Evolutionary conservation across 2,888 invertebrate genomes (phyloP), one percentile per base, ranked within the genome.

Genomic region (Antitype chi): DNA sequence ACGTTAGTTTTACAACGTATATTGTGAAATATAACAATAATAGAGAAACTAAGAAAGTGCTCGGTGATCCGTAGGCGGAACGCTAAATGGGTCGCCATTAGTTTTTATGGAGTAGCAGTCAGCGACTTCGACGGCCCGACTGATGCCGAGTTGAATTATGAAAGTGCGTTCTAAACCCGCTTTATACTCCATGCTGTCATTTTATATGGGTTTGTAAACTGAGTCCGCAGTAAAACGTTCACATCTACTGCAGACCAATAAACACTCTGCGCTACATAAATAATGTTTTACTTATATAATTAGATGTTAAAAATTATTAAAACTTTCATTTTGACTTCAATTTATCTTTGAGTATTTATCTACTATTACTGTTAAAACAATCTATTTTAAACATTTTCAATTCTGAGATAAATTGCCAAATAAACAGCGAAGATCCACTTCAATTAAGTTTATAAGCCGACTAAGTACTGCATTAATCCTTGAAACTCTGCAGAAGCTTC

Each of bases 61-160:
- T 81, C 75, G 11, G 81, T 88, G 88, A 88, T 87, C 82, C 76
- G 77, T 77, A 73, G 86, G 81, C 63, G 84, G 76, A 82, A 75
- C 87, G 84, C 85, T 90, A 91, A 93, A 93, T 91, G 89, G 89
- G 89, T 85, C 82, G 84, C 91, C 90, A 92, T 94, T 93, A 91
- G 89, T 93, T 94, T 94, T 94, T 92, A 94, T 94, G 89, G 90
- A 91, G 91, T 89, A 85, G 83, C 86, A 86, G 77, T 91, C 91
- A 90, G 91, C 85, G 85, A 86, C 89, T 79, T 78, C 72, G 78
- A 66, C 78, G 71, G 80, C 66, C 84, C 85, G 87, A 89, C 84
- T 89, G 88, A 90, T 88, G 89, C 78, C 82, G 84, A 86, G 84
- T 88, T 88, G 87, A 90, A 89, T 90, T 89, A 88, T 87, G 74